Conservation (phyloP, 2,888 invertebrate species). For the Agrotis segetum region DNA sequence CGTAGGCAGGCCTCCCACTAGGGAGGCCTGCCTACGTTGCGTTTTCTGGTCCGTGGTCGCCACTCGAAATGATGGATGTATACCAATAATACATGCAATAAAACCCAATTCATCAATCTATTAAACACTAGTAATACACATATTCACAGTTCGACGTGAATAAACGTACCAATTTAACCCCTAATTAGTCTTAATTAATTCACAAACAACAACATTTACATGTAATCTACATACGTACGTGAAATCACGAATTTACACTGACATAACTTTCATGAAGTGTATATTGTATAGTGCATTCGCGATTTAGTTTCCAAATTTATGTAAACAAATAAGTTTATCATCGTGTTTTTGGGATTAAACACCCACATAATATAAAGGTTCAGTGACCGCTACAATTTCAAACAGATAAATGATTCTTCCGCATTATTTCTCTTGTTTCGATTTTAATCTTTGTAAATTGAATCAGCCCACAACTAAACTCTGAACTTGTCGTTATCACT, state of each 20-base stretch:
- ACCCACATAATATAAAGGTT: too few species aligned
- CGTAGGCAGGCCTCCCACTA: too few species aligned
- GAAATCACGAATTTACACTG: constrained; percentile 21
- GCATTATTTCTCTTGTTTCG: not conserved
- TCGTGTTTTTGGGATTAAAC: not conserved
- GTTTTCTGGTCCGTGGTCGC: too few species aligned
- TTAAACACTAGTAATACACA: constrained; percentile 1
- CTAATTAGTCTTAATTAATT: constrained; percentile 10
- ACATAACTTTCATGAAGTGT: not conserved
- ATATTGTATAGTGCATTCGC: not conserved
- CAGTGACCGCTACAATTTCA: not conserved
- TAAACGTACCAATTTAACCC: constrained; percentile 17
- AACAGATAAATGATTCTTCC: not conserved
- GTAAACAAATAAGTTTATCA: not conserved
- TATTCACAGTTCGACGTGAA: not conserved
- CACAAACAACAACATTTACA: constrained; percentile 26
- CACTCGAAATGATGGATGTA: too few species aligned
- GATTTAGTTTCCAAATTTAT: not conserved
- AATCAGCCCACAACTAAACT: not conserved
- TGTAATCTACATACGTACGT: constrained; percentile 10
- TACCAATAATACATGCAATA: not conserved
- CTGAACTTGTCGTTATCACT: not conserved
- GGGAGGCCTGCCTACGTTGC: too few species aligned
- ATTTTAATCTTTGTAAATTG: not conserved
- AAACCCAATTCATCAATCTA: constrained; percentile 3